phyloP scores from a whole-genome alignment of 2,888 invertebrate species.

The Chrysotoxum bicinctum region DNA sequence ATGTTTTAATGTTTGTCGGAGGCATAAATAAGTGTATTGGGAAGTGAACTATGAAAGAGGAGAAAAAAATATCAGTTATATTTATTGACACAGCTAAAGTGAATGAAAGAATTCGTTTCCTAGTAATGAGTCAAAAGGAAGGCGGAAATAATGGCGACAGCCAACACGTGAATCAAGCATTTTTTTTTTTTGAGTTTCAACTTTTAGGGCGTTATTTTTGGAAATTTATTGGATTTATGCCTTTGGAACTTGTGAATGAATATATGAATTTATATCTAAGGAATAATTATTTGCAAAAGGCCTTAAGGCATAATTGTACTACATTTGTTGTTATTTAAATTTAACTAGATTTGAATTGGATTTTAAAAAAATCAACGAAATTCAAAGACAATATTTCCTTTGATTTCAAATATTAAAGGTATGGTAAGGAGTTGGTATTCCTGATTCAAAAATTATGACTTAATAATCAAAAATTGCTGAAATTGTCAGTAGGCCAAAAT shows the following conservation, averaged over 20 bases:
- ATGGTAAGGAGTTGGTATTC: no score
- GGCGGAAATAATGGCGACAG: slow-evolving; percentile 38
- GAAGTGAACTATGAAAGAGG: slow-evolving; percentile 25
- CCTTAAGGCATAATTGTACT: background rate
- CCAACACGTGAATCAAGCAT: slow-evolving; percentile 9
- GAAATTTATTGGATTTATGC: slow-evolving; percentile 36
- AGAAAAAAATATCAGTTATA: slow-evolving; percentile 66
- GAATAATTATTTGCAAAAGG: background rate
- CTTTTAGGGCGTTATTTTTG: slow-evolving; percentile 42
- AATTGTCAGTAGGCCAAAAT: no score
- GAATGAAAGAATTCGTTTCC: slow-evolving; percentile 53
- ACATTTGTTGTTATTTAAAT: slow-evolving; percentile 11
- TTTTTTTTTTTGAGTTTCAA: slow-evolving; percentile 5
- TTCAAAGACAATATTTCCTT: no score
- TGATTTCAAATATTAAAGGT: no score
- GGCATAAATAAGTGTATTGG: slow-evolving; percentile 47
- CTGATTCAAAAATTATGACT: no score
- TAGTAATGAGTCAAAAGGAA: slow-evolving; percentile 53
- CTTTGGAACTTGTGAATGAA: slow-evolving; percentile 9
- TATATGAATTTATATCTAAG: background rate
- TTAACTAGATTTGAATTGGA: background rate
- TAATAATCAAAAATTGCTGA: no score
- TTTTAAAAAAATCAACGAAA: no score
- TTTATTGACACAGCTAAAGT: slow-evolving; percentile 53
- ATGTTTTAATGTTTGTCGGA: slow-evolving; percentile 65